Evolutionary conservation across 1,140 invertebrate genomes (phyloP).

Genomic region (Dryas iulia): DNA sequence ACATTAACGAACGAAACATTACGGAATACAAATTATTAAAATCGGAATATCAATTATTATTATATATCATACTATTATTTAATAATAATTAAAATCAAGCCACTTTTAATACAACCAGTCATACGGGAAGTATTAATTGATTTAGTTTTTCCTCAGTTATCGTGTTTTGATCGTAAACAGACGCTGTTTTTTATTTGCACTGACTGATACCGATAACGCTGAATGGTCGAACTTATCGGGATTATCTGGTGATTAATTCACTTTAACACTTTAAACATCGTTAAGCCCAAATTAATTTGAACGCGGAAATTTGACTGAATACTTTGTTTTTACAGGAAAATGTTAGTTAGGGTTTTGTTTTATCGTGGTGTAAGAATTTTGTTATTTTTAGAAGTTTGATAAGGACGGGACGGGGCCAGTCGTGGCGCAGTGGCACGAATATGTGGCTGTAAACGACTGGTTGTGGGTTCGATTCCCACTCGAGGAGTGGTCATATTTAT

Average conservation of each 20-base stretch:
- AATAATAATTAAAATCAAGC: background rate
- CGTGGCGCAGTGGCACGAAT: no score
- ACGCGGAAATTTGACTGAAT: background rate
- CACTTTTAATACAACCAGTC: background rate
- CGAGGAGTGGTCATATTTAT: no score
- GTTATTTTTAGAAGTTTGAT: no score
- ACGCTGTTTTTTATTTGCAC: conserved; percentile 7
- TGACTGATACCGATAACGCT: conserved; percentile 2
- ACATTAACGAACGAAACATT: no score
- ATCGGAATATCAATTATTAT: no score
- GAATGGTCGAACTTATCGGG: conserved; percentile 5
- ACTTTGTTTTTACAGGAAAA: background rate
- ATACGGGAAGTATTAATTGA: background rate
- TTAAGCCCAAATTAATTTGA: conserved; percentile 1
- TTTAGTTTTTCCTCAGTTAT: background rate
- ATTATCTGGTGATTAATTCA: conserved; percentile 2
- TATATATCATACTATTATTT: no score
- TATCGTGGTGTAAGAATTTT: no score
- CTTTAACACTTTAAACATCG: conserved; percentile 23
- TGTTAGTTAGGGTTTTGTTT: no score
- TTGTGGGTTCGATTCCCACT: no score
- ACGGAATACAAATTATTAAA: no score
- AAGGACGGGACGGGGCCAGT: no score
- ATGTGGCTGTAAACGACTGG: no score
- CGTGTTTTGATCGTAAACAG: background rate